Conservation (phyloP, 2,113 vertebrate genomes). For the Sceloporus undulatus region DNA sequence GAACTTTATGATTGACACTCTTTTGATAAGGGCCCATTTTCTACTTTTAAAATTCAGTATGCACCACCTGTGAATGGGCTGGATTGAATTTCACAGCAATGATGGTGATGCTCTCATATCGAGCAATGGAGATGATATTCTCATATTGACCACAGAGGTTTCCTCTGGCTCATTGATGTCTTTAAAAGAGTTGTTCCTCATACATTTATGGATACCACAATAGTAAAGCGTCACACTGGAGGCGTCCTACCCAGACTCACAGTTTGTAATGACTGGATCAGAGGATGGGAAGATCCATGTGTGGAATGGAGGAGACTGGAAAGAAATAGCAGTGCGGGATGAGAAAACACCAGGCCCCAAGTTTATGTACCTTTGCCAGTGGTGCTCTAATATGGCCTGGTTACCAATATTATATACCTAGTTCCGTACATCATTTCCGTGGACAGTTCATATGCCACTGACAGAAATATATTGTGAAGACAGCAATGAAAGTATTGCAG, state of each 20-base stretch:
- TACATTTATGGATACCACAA: conserved; percentile 98
- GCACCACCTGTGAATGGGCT: conserved; percentile 98
- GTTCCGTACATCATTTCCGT: conserved; percentile 31
- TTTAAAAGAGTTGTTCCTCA: conserved; percentile 96
- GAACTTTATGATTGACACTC: conserved; percentile 98
- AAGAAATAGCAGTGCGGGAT: conserved; percentile 96
- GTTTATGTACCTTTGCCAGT: conserved; percentile 99
- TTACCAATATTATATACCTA: conserved; percentile 97
- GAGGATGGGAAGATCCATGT: conserved; percentile 99
- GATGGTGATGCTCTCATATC: conserved; percentile 98
- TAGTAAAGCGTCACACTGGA: conserved; percentile 95
- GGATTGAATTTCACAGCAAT: conserved; percentile 98
- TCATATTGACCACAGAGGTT: too few species aligned
- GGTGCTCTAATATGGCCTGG: conserved; percentile 99
- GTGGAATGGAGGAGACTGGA: conserved; percentile 97
- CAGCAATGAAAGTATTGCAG: conserved; percentile 55
- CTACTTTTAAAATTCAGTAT: conserved; percentile 97
- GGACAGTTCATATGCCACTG: conserved; percentile 43
- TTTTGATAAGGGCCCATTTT: conserved; percentile 99
- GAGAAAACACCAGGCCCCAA: conserved; percentile 99
- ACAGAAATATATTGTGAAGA: conserved; percentile 48
- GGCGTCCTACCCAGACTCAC: conserved; percentile 96
- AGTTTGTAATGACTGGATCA: conserved; percentile 98
- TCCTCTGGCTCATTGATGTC: conserved; percentile 93
- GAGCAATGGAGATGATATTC: too few species aligned